phyloP scores from a whole-genome alignment of 2,113 vertebrate species.

The Tauraco erythrolophus region DNA sequence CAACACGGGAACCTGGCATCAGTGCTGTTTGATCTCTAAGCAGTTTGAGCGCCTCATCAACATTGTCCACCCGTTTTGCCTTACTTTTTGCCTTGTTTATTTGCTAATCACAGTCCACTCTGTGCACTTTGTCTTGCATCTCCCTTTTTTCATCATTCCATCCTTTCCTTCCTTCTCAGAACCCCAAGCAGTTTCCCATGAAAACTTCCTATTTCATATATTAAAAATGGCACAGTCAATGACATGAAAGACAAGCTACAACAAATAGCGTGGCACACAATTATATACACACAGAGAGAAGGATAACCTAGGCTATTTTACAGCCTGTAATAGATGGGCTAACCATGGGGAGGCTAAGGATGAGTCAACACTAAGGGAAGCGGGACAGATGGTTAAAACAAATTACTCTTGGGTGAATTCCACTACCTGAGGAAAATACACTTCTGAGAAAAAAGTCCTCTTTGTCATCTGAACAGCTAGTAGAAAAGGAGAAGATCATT shows the following conservation, averaged over 20 bases:
- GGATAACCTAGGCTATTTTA: conserved; percentile 5
- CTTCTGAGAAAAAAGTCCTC: neutral
- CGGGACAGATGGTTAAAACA: conserved; percentile 59
- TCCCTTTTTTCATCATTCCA: neutral
- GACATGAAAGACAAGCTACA: neutral
- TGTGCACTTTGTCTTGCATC: neutral
- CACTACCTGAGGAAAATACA: conserved; percentile 28
- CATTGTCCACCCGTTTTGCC: neutral
- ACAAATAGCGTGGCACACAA: neutral
- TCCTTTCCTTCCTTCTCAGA: neutral
- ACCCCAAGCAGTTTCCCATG: neutral
- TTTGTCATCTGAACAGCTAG: conserved; percentile 12
- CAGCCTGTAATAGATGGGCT: conserved; percentile 12
- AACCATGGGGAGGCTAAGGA: conserved; percentile 14
- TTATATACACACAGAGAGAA: neutral
- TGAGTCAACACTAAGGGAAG: conserved; percentile 48
- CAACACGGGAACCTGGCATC: neutral
- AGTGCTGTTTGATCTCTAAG: neutral
- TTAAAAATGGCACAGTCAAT: neutral
- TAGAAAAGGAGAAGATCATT: neutral
- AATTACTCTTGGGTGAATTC: conserved; percentile 43
- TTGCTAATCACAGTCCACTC: neutral
- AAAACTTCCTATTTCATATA: neutral
- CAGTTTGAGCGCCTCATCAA: neutral
- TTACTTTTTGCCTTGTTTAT: neutral